These are phyloP conservation scores for Nomada flava DNA, from an alignment of 2,888 invertebrate genomes.

Conservation along the genomic window DNA sequence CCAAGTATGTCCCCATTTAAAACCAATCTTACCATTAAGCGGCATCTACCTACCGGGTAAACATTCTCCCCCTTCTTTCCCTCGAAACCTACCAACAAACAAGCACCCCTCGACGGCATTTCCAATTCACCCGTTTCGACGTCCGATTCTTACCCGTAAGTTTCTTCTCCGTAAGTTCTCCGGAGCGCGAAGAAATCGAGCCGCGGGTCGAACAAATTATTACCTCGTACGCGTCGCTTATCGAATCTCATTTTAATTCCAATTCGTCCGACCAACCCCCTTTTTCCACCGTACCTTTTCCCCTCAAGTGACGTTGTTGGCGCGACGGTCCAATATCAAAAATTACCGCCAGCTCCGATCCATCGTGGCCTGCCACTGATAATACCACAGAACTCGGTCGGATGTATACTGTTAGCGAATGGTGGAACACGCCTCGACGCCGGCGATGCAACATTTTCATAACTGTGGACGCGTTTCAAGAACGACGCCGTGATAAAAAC, in stretches of 20 bases:
- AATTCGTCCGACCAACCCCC: background rate
- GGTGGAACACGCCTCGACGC: background rate
- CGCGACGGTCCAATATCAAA: slow-evolving; percentile 8
- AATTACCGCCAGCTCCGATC: slow-evolving; percentile 14
- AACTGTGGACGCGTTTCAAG: slow-evolving; percentile 6
- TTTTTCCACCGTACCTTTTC: too few relatives aligned
- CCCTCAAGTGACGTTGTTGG: background rate
- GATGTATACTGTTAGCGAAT: slow-evolving; percentile 14
- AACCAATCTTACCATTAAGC: background rate
- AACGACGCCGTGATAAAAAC: slow-evolving; percentile 43
- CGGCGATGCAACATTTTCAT: background rate
- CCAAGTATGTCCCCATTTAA: too few relatives aligned
- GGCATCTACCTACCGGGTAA: background rate
- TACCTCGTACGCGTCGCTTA: slow-evolving; percentile 24
- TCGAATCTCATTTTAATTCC: slow-evolving; percentile 40
- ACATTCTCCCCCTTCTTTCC: background rate
- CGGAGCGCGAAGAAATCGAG: slow-evolving; percentile 7
- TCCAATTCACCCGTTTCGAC: slow-evolving; percentile 1
- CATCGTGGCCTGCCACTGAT: background rate
- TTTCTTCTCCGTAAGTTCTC: slow-evolving; percentile 12
- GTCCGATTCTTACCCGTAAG: slow-evolving; percentile 12
- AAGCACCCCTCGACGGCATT: background rate
- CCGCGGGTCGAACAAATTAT: slow-evolving; percentile 8
- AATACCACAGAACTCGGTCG: background rate
- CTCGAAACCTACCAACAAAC: background rate